Evolutionary conservation across 2,888 invertebrate genomes (phyloP).

Genomic region (Epistrophe grossulariae): DNA sequence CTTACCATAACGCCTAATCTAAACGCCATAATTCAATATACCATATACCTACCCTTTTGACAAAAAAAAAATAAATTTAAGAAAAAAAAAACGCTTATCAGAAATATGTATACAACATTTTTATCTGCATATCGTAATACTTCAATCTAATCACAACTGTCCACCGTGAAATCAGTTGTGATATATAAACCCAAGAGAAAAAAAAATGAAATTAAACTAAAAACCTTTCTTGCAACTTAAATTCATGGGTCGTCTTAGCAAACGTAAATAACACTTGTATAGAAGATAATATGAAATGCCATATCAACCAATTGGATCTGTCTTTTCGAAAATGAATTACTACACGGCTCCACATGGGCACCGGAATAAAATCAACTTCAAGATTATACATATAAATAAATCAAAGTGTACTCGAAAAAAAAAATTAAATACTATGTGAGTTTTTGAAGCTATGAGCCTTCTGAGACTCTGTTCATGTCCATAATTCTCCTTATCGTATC

Average conservation of each 20-base stretch:
- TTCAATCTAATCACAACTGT: slow-evolving; percentile 73
- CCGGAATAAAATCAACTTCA: slow-evolving; percentile 16
- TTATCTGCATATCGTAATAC: slow-evolving; percentile 43
- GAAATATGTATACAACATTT: slow-evolving; percentile 23
- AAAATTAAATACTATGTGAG: background rate
- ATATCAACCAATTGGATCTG: slow-evolving; percentile 68
- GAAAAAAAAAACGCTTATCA: slow-evolving; percentile 42
- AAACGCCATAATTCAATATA: slow-evolving; percentile 72
- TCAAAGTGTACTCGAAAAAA: slow-evolving; percentile 62
- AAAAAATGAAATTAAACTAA: background rate
- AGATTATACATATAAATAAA: slow-evolving; percentile 53
- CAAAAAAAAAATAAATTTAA: background rate
- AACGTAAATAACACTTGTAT: slow-evolving; percentile 68
- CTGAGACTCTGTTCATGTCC: slow-evolving; percentile 25
- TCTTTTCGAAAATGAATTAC: slow-evolving; percentile 59
- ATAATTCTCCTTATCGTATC: slow-evolving; percentile 74
- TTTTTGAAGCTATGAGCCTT: slow-evolving; percentile 27
- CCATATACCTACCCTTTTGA: slow-evolving; percentile 19
- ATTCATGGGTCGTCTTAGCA: slow-evolving; percentile 39
- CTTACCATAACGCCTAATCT: slow-evolving; percentile 64
- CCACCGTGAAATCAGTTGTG: slow-evolving; percentile 37
- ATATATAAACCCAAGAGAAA: slow-evolving; percentile 21
- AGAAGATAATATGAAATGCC: slow-evolving; percentile 51
- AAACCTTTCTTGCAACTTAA: slow-evolving; percentile 38
- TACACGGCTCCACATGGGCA: slow-evolving; percentile 46